Evolutionary conservation across 2,113 vertebrate genomes (phyloP), one percentile per base, ranked within the genome.

Genomic region (Eolophus roseicapilla): DNA sequence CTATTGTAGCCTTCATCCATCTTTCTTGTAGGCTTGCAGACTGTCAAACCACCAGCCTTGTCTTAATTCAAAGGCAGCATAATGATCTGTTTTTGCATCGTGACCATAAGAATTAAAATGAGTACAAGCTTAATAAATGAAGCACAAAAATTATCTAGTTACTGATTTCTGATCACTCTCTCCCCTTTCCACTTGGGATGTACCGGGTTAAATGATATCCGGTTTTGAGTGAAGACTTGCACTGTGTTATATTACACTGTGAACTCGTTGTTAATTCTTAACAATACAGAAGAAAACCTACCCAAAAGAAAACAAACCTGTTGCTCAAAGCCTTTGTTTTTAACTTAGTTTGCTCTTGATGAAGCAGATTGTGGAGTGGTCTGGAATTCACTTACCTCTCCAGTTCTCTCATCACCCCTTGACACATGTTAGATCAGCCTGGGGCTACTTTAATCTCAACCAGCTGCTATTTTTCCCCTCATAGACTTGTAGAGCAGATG

Each of bases 381-480:
- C 75, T 93, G 85, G 82, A 82, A 83, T 90, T 86, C 55, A 81
- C 59, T 93, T 93, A 73, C 64, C 39, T 81, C 79, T 86, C 64
- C 37, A 46, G 68, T 74, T 92, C 75, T 70, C 85, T 85, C 67
- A 29, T 86, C 76, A 41, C 68, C 88, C 71, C 35, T 29, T 46
- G 55, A 73, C 71, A 85, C 49, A 10, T 24, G 81, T 84, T 90
- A 82, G 31, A 63, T 91, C 90, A 88, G 82, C 90, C 73, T n/a
- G 50, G 60, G 90, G 88, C 88, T 94, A 93, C 68, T 81, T 85
- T 74, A 44, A 60, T 95, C 79, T 93, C 90, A 39, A 47, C 64
- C 85, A 92, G 93, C 79, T 96, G 90, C 79, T 86, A 0, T 46
- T 82, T 65, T 80, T n/a, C 57, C 77, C 75, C 63, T 35, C 0